These are phyloP conservation scores for Hipparchia sbordonii DNA, from an alignment of 2,888 invertebrate genomes.

Conservation along the genomic window DNA sequence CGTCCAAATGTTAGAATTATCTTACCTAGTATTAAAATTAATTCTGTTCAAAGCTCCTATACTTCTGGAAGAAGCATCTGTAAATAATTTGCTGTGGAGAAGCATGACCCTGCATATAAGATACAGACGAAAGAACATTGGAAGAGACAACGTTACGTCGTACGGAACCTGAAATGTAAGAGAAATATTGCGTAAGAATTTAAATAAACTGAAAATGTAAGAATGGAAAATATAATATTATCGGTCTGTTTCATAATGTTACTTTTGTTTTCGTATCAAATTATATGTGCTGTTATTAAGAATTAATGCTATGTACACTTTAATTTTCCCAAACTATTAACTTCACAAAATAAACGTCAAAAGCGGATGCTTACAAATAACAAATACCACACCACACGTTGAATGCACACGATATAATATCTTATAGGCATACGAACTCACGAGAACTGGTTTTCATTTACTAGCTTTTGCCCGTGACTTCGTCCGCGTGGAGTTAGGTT, in stretches of 20 bases:
- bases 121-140: slow-evolving; percentile 99
- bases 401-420: not conserved
- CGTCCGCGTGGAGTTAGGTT: too few relatives aligned
- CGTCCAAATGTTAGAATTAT: slow-evolving; percentile 46
- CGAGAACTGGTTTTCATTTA: not conserved
- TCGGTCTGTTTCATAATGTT: not conserved
- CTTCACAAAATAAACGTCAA: slow-evolving; percentile 14
- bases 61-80: slow-evolving; percentile 99
- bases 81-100: slow-evolving; percentile 99
- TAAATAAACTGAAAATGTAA: too few relatives aligned
- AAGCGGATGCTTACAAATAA: not conserved
- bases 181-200: slow-evolving; percentile 20
- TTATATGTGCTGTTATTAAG: not conserved
- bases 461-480: too few relatives aligned
- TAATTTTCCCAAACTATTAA: not conserved
- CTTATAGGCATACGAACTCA: not conserved
- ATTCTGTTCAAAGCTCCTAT: slow-evolving; percentile 99
- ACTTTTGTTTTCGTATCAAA: not conserved
- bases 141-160: slow-evolving; percentile 98
- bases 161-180: slow-evolving; percentile 88
- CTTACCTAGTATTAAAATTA: slow-evolving; percentile 98
- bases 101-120: slow-evolving; percentile 99
- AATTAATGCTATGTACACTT: not conserved
- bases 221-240: not conserved
- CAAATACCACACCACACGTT: slow-evolving; percentile 7